These are phyloP conservation scores for Papilio aristodemus DNA, from an alignment of 1,140 invertebrate species.

Conservation along the genomic window DNA sequence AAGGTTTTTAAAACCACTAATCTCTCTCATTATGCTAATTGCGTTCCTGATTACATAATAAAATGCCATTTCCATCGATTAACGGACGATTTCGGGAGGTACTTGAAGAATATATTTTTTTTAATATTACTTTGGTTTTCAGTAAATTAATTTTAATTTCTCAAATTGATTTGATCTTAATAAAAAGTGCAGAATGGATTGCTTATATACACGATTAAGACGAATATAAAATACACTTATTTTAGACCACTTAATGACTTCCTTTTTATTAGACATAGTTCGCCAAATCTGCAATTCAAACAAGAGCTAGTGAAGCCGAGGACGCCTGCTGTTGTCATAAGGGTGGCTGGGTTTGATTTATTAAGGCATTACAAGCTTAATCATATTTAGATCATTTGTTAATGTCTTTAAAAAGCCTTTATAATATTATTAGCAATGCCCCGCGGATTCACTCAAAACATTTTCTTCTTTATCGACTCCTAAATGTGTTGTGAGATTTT, in stretches of 20 bases:
- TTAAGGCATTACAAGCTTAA: background rate
- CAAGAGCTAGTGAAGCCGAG: background rate
- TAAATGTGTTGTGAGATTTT: too few species aligned
- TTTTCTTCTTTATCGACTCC: too few species aligned
- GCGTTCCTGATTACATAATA: constrained; percentile 4
- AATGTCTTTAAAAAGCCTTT: background rate
- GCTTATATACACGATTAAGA: too few species aligned
- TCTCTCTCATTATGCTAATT: constrained; percentile 6
- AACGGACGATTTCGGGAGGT: background rate
- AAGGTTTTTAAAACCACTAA: constrained; percentile 3
- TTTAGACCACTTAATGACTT: background rate
- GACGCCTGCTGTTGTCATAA: background rate
- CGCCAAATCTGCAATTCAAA: constrained; percentile 13
- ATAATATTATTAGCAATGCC: too few species aligned
- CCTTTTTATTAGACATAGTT: background rate
- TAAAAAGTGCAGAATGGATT: too few species aligned
- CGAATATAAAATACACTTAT: background rate
- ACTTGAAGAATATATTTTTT: background rate
- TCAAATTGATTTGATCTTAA: too few species aligned
- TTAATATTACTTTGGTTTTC: too few species aligned
- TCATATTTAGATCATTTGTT: background rate
- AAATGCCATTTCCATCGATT: background rate
- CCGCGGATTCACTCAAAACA: too few species aligned
- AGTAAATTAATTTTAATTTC: too few species aligned
- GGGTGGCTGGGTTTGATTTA: constrained; percentile 4